Evolutionary conservation across 2,888 invertebrate species (phyloP), one percentile per base, ranked within the genome.

Genomic region (Drosophila testacea): DNA sequence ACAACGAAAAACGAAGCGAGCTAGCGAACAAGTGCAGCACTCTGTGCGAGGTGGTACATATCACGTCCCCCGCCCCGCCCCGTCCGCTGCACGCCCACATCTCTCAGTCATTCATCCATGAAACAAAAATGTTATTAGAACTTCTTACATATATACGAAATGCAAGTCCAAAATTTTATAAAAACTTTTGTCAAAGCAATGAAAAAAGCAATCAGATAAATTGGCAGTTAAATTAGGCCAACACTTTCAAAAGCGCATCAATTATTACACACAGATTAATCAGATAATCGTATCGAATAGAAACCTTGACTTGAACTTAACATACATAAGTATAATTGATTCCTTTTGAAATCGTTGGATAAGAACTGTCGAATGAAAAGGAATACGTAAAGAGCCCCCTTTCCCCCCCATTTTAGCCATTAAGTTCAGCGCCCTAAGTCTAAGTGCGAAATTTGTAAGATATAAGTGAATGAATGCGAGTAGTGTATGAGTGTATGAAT

Each of bases 91-190:
- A 76, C 75, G 70, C 65, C 86, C 69, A 86, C 88, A 86, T 71
- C 88, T 86, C 83, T 83, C 83, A 83, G 83, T 83, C 83, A 83
- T 83, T 83, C 83, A 88, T 71, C 66, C 70, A 83, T 88, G 83
- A 83, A 83, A 86, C 81, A 83, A 84, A 86, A 79, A 74, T 82
- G 85, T 87, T 88, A 85, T 82, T 85, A 82, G 81, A 72, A 79
- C 80, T 71, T 75, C 48, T 13, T 56, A 74, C 77, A 73, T 77
- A 74, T 79, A 73, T 77, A 76, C 79, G 69, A 83, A 77, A 80
- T 88, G 83, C 88, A 78, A 83, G 88, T 83, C 86, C 88, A 88
- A 86, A 88, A 88, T 83, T 88, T 88, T 88, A 71, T 78, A 83
- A 88, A 83, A 88, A 83, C 83, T 88, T 83, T 83, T 83, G 83